phyloP scores from a whole-genome alignment of 1,140 invertebrate genomes.

The Pseudomyrmex pallidus region DNA sequence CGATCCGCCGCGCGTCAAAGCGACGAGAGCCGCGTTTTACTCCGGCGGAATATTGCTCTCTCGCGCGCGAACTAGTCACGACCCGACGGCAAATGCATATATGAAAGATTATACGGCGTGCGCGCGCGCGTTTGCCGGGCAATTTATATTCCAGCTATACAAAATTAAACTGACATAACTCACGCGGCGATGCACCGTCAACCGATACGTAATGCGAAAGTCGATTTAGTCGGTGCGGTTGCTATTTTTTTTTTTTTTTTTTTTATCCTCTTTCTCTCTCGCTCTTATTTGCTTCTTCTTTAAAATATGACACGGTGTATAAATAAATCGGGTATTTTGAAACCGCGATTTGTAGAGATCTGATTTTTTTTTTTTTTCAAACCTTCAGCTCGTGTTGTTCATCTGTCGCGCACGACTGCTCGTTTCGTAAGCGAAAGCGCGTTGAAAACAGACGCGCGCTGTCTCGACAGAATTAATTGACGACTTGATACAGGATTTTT shows the following conservation, averaged over 20 bases:
- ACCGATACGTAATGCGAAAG: slow-evolving; percentile 5
- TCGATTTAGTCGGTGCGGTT: background rate
- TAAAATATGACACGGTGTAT: too few species aligned
- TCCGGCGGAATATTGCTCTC: background rate
- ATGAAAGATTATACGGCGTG: slow-evolving; percentile 3
- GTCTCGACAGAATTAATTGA: slow-evolving; percentile 36
- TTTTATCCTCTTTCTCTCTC: too few species aligned
- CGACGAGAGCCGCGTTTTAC: background rate
- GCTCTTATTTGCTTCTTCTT: too few species aligned
- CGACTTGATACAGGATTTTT: background rate
- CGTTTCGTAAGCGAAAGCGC: slow-evolving; percentile 12
- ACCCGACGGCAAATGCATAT: background rate
- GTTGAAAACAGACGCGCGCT: slow-evolving; percentile 8
- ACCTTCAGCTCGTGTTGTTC: background rate
- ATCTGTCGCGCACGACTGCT: background rate
- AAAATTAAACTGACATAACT: slow-evolving; percentile 28
- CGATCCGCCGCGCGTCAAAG: slow-evolving; percentile 13
- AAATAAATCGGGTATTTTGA: background rate
- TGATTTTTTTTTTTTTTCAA: background rate
- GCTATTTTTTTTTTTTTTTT: background rate
- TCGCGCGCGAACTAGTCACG: slow-evolving; percentile 9
- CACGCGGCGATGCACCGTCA: background rate
- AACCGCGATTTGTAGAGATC: background rate
- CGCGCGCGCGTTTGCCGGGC: background rate
- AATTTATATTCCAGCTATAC: background rate